These are phyloP conservation scores for Anthopleura xanthogrammica DNA, from an alignment of 92 coral and sea anemone species.

Conservation along the genomic window DNA sequence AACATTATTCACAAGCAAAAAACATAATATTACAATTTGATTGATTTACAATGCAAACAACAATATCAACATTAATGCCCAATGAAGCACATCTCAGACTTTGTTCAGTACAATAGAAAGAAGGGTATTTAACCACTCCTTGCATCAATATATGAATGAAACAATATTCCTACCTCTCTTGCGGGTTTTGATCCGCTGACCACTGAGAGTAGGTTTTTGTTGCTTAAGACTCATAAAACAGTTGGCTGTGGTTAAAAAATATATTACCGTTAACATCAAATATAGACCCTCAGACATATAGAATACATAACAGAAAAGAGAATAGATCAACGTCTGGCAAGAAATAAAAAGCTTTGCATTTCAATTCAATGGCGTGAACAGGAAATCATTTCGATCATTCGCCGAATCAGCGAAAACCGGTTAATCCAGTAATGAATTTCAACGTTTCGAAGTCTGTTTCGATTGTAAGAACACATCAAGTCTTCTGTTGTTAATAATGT, in stretches of 20 bases:
- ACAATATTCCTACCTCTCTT: slow-evolving; percentile 76
- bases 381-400: background rate
- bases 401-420: slow-evolving; percentile 7
- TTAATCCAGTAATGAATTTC: background rate
- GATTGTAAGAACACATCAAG: background rate
- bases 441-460: background rate
- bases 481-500: background rate
- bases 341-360: background rate
- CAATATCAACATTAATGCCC: background rate
- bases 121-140: background rate
- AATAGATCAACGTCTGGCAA: background rate
- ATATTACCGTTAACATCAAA: background rate
- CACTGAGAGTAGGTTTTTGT: slow-evolving; percentile 99
- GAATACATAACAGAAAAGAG: background rate
- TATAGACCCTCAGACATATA: background rate
- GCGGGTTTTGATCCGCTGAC: slow-evolving; percentile 99
- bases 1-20: background rate
- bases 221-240: slow-evolving; percentile 99
- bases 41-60: no score
- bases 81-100: background rate
- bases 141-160: background rate
- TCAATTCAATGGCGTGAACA: background rate
- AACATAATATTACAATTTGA: no score
- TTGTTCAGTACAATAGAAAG: background rate
- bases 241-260: slow-evolving; percentile 55